Base-by-base conservation (phyloP, 2,113 vertebrate species). In the Macroglossus sobrinus region DNA sequence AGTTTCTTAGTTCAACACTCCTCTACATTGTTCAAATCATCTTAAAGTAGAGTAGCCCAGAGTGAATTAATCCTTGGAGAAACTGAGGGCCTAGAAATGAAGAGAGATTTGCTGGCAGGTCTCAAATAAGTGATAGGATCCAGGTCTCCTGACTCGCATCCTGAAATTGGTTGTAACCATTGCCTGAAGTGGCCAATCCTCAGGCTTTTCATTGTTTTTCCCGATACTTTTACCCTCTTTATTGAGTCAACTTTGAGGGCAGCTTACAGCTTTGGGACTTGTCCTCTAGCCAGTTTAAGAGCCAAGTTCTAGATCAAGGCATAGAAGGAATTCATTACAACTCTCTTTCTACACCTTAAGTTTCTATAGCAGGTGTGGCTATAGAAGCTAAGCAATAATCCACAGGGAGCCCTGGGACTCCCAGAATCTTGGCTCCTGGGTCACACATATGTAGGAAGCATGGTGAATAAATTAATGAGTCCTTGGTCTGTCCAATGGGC, bases 331-430 rank as follows among this genome's bases (percentile, higher is more conserved):
- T 61, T 96, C 53, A 93, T 68, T 35, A 95, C 64, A 93, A 85
- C 21, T 75, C 21, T 93, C 59, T 22, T 50, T 89, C 84, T 91
- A 76, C 1, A 64, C 43, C n/a, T 91, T 38, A 76, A 61, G 43
- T 53, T 93, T 95, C 84, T 85, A 30, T 47, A 93, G 72, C 38
- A 38, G 2, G 15, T 94, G 13, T 86, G 84, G 14, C 85, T 66
- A 19, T 10, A 96, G 19, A 96, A 87, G 24, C 38, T 84, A 95
- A 94, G 82, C 74, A 90, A 92, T 78, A 93, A 89, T 61, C 63
- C 26, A 50, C 14, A 91, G 22, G 40, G 59, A 80, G 55, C 9
- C 57, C 68, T 69, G 59, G 81, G 24, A 78, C 12, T 71, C 40
- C 43, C 33, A 89, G 66, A 80, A 74, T 89, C 71, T 45, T 55